Evolutionary conservation across 2,797 vertebrate genomes (phyloP), one percentile per base, ranked within the genome.

Genomic region (Furcifer pardalis): DNA sequence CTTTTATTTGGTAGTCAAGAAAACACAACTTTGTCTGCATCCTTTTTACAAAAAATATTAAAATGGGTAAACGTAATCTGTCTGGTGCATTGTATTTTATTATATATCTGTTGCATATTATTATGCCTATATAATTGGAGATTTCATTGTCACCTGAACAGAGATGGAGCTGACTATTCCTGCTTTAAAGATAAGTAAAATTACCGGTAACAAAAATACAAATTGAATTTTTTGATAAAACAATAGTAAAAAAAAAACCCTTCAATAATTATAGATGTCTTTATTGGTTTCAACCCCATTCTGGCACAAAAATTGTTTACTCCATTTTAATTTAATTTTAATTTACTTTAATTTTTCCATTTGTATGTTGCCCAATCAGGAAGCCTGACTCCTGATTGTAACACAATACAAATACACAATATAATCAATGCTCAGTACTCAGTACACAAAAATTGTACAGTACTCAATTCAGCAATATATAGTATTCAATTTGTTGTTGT

Each of bases 1-100:
- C 94, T 95, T 96, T 96, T 93, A 91, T 90, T 92, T 96, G 95
- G 93, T 96, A 96, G 97, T 96, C 94, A 96, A 95, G 94, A 66
- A 94, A 94, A 95, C 96, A 96, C 93, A 93, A 93, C 88, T 93
- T 94, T 91, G 59, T 96, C 95, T 96, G 94, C 96, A 97, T 96
- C 96, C 96, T 98, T 98, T 97, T 97, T 96, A 96, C 97, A 77
- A 81, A 96, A 97, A 98, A 97, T 97, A 98, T 96, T 89, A 93
- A 94, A 94, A 90, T 83, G 89, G 93, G 91, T 84, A 89, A 91
- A 92, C 10, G 46, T 77, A 32, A 85, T 35, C 63, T 93, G 82
- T 69, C 88, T 91, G 71, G 76, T 92, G 82, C 84, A 63, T 68
- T 74, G 68, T 92, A 80, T 62, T 89, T 89, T 84, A 66, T 75